These are phyloP conservation scores for Macrostomum lignano DNA, from an alignment of 1,140 invertebrate genomes.

Conservation along the genomic window DNA sequence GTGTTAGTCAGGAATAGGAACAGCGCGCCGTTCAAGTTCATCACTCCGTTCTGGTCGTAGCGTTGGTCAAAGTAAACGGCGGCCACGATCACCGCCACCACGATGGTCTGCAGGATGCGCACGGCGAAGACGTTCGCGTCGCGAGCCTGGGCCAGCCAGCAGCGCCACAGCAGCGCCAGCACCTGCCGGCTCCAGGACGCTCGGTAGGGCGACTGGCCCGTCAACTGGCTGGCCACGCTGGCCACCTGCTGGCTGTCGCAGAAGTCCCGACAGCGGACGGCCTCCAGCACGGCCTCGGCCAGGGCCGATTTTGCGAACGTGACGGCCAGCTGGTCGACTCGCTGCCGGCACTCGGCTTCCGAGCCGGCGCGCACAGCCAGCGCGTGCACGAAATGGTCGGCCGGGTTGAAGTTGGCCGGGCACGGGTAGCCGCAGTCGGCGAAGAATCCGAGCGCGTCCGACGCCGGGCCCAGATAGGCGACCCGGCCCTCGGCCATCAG, in stretches of 20 bases:
- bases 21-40: slow-evolving; percentile 79
- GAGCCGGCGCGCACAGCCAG: not conserved
- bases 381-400: slow-evolving; percentile 25
- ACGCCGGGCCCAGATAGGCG: not conserved
- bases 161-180: not conserved
- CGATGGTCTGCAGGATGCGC: slow-evolving; percentile 10
- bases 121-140: not conserved
- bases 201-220: not conserved
- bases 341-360: not conserved
- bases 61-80: slow-evolving; percentile 58
- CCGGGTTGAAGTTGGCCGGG: slow-evolving; percentile 35
- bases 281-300: too few species aligned
- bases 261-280: too few species aligned
- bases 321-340: not conserved
- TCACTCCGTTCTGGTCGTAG: slow-evolving; percentile 53
- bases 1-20: slow-evolving; percentile 69
- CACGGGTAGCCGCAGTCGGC: slow-evolving; percentile 39
- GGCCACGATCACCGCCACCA: slow-evolving; percentile 54
- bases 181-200: not conserved
- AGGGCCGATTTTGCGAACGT: not conserved
- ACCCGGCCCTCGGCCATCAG: slow-evolving; percentile 1
- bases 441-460: slow-evolving; percentile 12
- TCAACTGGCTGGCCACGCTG: too few species aligned
- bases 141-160: not conserved
- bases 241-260: too few species aligned